Conservation (phyloP, 2,888 invertebrate genomes). For the Sceliomorpha sp. region DNA sequence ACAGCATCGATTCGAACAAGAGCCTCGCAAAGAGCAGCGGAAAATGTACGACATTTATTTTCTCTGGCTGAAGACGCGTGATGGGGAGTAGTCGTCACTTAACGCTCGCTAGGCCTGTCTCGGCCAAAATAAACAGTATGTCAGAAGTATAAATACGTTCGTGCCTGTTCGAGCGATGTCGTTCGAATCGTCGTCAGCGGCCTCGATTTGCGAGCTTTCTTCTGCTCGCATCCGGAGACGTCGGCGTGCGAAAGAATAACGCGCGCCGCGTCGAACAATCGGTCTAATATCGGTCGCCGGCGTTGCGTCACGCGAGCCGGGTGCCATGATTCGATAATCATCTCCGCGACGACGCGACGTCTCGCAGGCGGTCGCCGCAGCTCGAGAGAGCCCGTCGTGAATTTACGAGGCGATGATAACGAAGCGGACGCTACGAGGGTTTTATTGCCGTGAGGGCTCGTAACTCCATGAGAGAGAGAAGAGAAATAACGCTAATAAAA, state of each 20-base stretch:
- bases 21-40: not conserved
- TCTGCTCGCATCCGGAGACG: constrained; percentile 6
- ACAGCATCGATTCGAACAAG: not conserved
- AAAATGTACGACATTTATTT: constrained; percentile 25
- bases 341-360: constrained; percentile 5
- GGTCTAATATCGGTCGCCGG: constrained; percentile 22
- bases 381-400: not conserved
- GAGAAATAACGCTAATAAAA: not conserved
- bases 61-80: constrained; percentile 37
- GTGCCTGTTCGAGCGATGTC: constrained; percentile 50
- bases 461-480: constrained; percentile 1
- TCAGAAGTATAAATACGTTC: constrained; percentile 77
- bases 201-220: constrained; percentile 49
- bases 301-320: constrained; percentile 30
- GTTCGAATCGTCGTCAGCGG: constrained; percentile 46
- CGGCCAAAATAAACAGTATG: constrained; percentile 78
- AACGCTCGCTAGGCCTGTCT: constrained; percentile 64
- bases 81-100: constrained; percentile 62
- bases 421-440: constrained; percentile 5
- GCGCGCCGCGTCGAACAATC: constrained; percentile 15
- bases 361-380: constrained; percentile 9
- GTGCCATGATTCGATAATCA: constrained; percentile 20
- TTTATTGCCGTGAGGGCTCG: not conserved
- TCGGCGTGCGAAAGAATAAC: constrained; percentile 32
- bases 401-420: constrained; percentile 25